Base-by-base conservation (phyloP, 2,888 invertebrate genomes). In the Thecophora atra region DNA sequence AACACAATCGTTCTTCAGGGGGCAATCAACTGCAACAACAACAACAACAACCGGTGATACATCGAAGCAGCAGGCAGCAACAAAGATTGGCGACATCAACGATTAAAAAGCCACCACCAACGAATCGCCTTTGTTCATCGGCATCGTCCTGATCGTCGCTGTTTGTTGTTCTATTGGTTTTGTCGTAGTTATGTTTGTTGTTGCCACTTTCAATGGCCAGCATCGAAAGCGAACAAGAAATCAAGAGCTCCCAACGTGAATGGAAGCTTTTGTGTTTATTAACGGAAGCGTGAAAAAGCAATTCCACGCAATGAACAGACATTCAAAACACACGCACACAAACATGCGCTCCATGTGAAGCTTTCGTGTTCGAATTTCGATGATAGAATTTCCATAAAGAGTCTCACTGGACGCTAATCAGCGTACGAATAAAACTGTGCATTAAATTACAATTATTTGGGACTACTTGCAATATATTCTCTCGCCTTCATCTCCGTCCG, bases 11-110 rank as follows among this genome's bases (percentile, higher is more conserved):
- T 37, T 37, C 37, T 37, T 37, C 37, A 11, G 37, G 37, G 37
- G 11, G 11, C 37, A 37, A 37, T 47, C 58, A 28, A 26, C 58
- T 26, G 11, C 24, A 58, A 58, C 26, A 58, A 17, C 58, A 11
- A 24, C 58, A 28, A 26, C 58, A 58, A 15, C 24, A 58, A 58
- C 26, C 11, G 17, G 37, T 2, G 37, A 37, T 11, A 37, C 58
- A 47, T 47, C n/a, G 17, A n/a, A 47, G 26, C 24, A 26, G 58
- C 58, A 21, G 58, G 58, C 24, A 58, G 58, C 58, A 58, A 58
- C 58, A 58, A n/a, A 58, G 24, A 58, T 58, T 26, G 58, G 26
- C 28, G 58, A 58, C 58, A 58, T 58, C 47, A 47, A n/a, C 58
- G 58, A 58, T 26, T 8, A 58, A 26, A 24, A 11, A 58, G 28